Evolutionary conservation across 2,888 invertebrate species (phyloP).

Genomic region (Drosophila formosana): DNA sequence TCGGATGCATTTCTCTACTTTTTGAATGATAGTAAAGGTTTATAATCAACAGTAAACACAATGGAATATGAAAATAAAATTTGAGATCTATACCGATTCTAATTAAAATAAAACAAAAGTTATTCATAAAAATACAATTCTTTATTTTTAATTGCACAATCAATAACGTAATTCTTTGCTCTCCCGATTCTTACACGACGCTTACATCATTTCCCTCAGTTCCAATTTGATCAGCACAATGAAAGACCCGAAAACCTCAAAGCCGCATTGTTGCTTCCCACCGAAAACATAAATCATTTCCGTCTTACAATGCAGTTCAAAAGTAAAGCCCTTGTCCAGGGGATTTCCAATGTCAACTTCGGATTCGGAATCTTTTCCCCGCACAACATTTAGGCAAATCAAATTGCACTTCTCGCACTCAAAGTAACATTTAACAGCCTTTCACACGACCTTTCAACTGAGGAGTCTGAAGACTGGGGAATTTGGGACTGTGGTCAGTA

Average conservation of each 20-base stretch:
- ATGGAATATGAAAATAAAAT: too few species aligned
- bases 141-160: not conserved
- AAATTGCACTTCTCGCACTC: conserved; percentile 36
- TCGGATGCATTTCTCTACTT: not conserved
- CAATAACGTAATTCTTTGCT: not conserved
- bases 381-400: conserved; percentile 26
- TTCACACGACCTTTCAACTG: conserved; percentile 73
- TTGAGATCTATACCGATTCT: too few species aligned
- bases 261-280: conserved; percentile 26
- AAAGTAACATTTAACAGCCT: conserved; percentile 47
- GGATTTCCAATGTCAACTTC: conserved; percentile 19
- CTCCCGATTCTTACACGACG: not conserved
- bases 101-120: too few species aligned
- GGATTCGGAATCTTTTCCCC: not conserved
- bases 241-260: conserved; percentile 11
- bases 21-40: not conserved
- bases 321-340: conserved; percentile 5
- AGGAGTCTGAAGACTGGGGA: conserved; percentile 5
- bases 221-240: not conserved
- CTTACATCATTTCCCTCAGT: conserved; percentile 28
- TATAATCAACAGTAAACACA: too few species aligned
- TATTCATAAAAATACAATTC: not conserved
- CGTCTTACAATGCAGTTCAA: conserved; percentile 27
- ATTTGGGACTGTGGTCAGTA: conserved; percentile 26
- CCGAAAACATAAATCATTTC: conserved; percentile 50